Base-by-base conservation (phyloP, 2,113 vertebrate species). In the Astatoreochromis straeleni region DNA sequence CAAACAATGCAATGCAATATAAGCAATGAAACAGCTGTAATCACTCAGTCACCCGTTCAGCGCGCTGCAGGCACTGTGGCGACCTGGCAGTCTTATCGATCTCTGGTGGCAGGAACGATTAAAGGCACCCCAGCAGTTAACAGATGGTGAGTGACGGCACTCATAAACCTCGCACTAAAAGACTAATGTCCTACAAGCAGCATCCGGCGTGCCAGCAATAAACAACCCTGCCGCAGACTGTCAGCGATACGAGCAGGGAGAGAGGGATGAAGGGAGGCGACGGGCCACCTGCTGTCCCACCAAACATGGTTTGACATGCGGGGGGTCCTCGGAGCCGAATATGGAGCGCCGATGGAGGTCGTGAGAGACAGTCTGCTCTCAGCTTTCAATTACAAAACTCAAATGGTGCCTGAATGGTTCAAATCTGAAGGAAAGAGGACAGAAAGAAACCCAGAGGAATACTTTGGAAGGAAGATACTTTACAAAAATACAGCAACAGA, bases 121-220 rank as follows among this genome's bases (percentile, higher is more conserved):
- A 89, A 93, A 85, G 83, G 81, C 78, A 24, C 82, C 90, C 81
- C 70, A n/a, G 65, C 87, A 35, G 86, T 82, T 85, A 92, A 91
- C 91, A 93, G 92, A 93, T 93, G 93, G 93, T 49, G 87, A 91
- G 82, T 82, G 87, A 87, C 86, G 68, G 87, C 29, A 73, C 89
- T 92, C 91, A 82, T 88, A 83, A 93, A 92, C 85, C 86, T 80
- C 13, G 4, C 84, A 65, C 90, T 92, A 91, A 89, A 92, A 93
- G 91, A 91, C 89, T 87, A 90, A 94, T 92, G 90, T 90, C 87
- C 90, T 88, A 91, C 90, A 89, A 91, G 84, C 85, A 35, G 86
- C 85, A 88, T 86, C 31, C 38, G 14, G 79, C 38, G 8, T 73
- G 84, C 73, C 75, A 21, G 78, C 83, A n/a, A 75, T 90, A 91